Base-by-base conservation (phyloP, 2,113 vertebrate genomes). In the Anolis carolinensis region DNA sequence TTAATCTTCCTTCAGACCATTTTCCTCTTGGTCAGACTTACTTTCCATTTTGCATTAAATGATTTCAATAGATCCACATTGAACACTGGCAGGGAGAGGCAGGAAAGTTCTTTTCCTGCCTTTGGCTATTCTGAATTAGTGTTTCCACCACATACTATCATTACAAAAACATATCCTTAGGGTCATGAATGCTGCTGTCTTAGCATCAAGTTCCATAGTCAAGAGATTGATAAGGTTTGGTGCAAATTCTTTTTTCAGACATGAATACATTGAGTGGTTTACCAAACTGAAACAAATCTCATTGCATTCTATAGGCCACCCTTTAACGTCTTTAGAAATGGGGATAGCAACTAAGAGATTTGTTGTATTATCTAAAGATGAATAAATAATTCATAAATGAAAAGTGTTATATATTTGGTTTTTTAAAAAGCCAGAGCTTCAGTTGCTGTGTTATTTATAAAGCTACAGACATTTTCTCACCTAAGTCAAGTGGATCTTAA, bases 401-500 rank as follows among this genome's bases (percentile, higher is more conserved):
- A 77, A 72, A 82, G n/a, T 82, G 68, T 32, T 39, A 3, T 32
- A 79, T 72, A 74, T 21, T 11, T 13, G 11, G 48, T 73, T 86
- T 81, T 73, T 50, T 63, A 79, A 20, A 79, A 86, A 74, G n/a
- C 36, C 71, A 86, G 16, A 50, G 55, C 39, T 14, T 70, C 39
- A 50, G 52, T 50, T 86, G 85, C 85, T 74, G 70, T 52, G 62
- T 81, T 86, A 80, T 63, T 74, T 80, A 86, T 81, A 86, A 63
- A 50, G 9, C 55, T 52, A 59, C 32, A 74, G 34, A 81, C 73
- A 75, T 63, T 13, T 67, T 63, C 13, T 81, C 70, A 52, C 77
- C 30, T 63, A 81, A 86, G 78, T 86, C 78, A 67, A 65, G n/a
- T 74, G 36, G n/a, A 86, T 13, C 39, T 75, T 74, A 86, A 39